Conservation (phyloP, 2,888 invertebrate species). For the Pseudococcus jackbeardsleyi region DNA sequence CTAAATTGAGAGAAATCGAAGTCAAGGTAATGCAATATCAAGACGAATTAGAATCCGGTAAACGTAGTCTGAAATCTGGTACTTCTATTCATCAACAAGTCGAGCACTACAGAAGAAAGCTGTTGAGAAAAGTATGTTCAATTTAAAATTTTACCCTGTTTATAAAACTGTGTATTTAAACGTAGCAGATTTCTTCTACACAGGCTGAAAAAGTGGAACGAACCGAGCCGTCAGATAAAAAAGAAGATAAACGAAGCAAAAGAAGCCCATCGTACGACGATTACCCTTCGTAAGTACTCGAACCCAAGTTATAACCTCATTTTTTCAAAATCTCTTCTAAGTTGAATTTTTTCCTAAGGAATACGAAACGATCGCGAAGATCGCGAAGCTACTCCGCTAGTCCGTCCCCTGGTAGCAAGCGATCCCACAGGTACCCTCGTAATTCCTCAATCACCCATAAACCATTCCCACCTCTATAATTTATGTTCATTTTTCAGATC, state of each 20-base stretch:
- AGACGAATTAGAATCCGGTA: constrained; percentile 93
- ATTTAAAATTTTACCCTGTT: background rate
- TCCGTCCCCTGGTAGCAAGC: constrained; percentile 67
- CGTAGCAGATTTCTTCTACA: constrained; percentile 65
- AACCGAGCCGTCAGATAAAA: constrained; percentile 69
- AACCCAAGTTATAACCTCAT: background rate
- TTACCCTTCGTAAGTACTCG: constrained; percentile 60
- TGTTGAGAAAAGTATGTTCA: constrained; percentile 81
- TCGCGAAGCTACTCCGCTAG: constrained; percentile 68
- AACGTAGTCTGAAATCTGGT: constrained; percentile 79
- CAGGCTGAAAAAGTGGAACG: constrained; percentile 67
- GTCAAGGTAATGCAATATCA: constrained; percentile 95
- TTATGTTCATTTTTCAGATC: constrained; percentile 65
- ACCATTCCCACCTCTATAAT: background rate
- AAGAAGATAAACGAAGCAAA: constrained; percentile 70
- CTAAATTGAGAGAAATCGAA: constrained; percentile 90
- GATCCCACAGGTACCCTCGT: constrained; percentile 68
- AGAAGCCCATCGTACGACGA: constrained; percentile 68
- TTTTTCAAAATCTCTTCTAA: background rate
- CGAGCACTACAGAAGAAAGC: constrained; percentile 89
- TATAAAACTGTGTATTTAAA: background rate
- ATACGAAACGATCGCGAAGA: constrained; percentile 67
- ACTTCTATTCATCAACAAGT: constrained; percentile 87
- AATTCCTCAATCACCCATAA: too few relatives aligned
- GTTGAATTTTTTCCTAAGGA: background rate